These are phyloP conservation scores for Hydropsyche tenuis DNA, from an alignment of 1,140 invertebrate species.

Conservation along the genomic window DNA sequence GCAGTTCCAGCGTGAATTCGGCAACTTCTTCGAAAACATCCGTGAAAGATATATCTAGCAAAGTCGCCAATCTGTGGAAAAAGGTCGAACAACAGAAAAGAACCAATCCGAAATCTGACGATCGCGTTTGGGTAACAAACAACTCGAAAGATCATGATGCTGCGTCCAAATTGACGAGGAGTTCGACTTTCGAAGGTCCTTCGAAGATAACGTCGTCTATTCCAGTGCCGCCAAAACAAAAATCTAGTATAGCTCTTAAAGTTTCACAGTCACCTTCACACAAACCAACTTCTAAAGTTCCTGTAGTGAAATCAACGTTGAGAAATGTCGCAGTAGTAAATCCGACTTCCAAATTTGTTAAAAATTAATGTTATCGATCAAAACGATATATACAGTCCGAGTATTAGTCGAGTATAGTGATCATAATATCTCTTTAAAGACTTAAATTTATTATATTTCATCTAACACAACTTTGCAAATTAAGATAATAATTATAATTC, in stretches of 20 bases:
- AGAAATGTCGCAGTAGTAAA: not conserved
- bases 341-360: not conserved
- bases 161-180: slow-evolving; percentile 65
- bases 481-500: not conserved
- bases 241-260: slow-evolving; percentile 59
- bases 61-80: slow-evolving; percentile 89
- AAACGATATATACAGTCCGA: not conserved
- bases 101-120: slow-evolving; percentile 67
- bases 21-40: slow-evolving; percentile 60
- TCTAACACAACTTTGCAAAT: not conserved
- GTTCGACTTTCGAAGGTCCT: slow-evolving; percentile 75
- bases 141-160: slow-evolving; percentile 51
- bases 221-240: slow-evolving; percentile 56
- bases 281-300: slow-evolving; percentile 44
- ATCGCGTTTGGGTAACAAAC: slow-evolving; percentile 69
- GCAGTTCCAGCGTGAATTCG: slow-evolving; percentile 69
- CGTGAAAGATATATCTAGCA: slow-evolving; percentile 80
- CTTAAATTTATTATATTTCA: not conserved
- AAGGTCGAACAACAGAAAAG: slow-evolving; percentile 78
- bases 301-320: slow-evolving; percentile 31
- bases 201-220: slow-evolving; percentile 52
- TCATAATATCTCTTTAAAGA: not conserved
- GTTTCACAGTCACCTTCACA: slow-evolving; percentile 50
- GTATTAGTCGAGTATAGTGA: not conserved
- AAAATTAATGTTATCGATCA: not conserved